Evolutionary conservation across 2,113 vertebrate genomes (phyloP), one percentile per base, ranked within the genome.

Genomic region (Anas platyrhynchos): DNA sequence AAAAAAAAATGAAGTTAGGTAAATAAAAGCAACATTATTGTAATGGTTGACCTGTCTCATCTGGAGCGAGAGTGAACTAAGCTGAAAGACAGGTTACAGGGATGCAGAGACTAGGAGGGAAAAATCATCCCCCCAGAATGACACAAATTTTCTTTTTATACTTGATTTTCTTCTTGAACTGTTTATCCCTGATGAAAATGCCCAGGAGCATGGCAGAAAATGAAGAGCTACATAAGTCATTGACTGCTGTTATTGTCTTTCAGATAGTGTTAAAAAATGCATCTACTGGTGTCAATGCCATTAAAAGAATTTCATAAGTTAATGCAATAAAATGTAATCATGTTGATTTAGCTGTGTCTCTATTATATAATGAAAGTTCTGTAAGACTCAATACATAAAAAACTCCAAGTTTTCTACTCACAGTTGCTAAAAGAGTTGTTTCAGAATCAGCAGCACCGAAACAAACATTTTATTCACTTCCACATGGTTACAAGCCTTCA

Each of bases 351-450:
- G 93, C 36, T 44, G 31, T 29, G 61, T 48, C 73, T 59, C n/a
- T 78, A 62, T 44, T 32, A 41, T 13, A 87, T 89, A 68, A 86
- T 78, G 77, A 58, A 94, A 79, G 54, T 36, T 58, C 77, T 91
- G 20, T 82, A 73, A 86, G 77, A 66, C 81, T 92, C 86, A 84
- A 93, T 94, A 94, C 94, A 84, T 89, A 93, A 96, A 94, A 96
- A 92, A 94, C 80, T 80, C 72, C 68, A 59, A 78, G 93, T 96
- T 95, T 95, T 79, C 91, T 66, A 79, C 74, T 92, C 86, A 78
- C 1, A 0, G 77, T 75, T 84, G 71, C 77, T 84, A 63, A 56
- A 91, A 86, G 34, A 50, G 81, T 84, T 94, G 83, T 84, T 92
- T 56, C 67, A 89, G 86, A 82, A 82, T 41, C 81, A 92, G 73